Evolutionary conservation across 2,797 vertebrate species (phyloP), one percentile per base, ranked within the genome.

Genomic region (Chaenodraco wilsoni): DNA sequence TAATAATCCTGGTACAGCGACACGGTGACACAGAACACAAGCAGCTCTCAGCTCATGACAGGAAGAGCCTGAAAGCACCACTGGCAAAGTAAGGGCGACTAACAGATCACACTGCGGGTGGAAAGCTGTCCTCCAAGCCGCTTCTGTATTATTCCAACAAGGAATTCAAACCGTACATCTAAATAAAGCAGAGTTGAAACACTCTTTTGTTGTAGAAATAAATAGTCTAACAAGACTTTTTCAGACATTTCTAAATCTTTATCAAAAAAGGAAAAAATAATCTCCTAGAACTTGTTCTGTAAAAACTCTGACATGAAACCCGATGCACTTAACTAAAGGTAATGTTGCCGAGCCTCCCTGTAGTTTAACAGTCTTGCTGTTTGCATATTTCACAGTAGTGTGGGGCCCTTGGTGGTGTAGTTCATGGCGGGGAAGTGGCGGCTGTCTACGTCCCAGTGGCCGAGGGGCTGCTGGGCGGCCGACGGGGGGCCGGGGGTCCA

Each of bases 351-450:
- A 33, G 48, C 69, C 74, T 68, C 69, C 75, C 70, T 41, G 73
- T 54, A 21, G 60, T 61, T 41, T 17, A 62, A 63, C 57, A 78
- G 69, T 71, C 62, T 45, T 37, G 56, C n/a, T n/a, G 13, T 41
- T 40, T 49, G 50, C 46, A 31, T 37, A 1, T 5, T 79, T 97
- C 92, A 99, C 88, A 98, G 95, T 81, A 98, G 89, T 0, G 95
- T 96, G 60, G 98, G 96, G 56, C 95, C 95, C 88, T 97, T 97
- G 81, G 95, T 94, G 81, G 94, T 95, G 82, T 91, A 94, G 56
- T 94, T 94, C 91, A 95, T 72, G 0, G 95, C 89, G 62, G 96
- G 94, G 75, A 96, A 95, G 90, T 96, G 94, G 27, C 52, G 83
- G 89, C 93, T 92, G 69, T 97, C 96, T 0, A 92, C 88, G 75